These are phyloP conservation scores for Drosophila pruinosa DNA, from an alignment of 1,140 invertebrate genomes.

Conservation along the genomic window DNA sequence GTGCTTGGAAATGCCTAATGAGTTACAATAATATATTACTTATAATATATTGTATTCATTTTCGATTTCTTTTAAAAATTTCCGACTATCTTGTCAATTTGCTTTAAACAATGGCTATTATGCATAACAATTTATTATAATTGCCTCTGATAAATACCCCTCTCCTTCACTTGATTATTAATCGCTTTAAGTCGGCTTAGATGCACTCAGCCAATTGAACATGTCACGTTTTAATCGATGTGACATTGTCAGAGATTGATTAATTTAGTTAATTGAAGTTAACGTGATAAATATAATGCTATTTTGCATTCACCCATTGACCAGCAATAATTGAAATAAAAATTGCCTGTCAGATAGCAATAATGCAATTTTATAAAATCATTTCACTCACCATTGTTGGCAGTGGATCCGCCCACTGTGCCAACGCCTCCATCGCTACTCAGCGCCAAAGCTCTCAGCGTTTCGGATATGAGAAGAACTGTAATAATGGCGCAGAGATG, in stretches of 20 bases:
- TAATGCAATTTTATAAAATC: constrained; percentile 5
- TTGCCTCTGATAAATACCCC: no score
- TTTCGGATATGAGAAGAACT: constrained; percentile 16
- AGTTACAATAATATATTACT: no score
- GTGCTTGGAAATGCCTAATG: background rate
- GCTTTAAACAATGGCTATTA: no score
- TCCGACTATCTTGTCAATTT: no score
- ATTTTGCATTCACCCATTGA: background rate
- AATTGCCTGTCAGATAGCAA: background rate
- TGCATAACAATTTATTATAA: no score
- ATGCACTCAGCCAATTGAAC: constrained; percentile 12
- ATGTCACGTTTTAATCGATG: constrained; percentile 26
- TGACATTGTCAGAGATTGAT: background rate
- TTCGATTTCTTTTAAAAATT: no score
- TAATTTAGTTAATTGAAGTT: constrained; percentile 41
- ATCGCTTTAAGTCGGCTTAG: background rate
- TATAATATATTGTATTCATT: no score
- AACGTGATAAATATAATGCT: constrained; percentile 18
- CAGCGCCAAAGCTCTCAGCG: constrained; percentile 33
- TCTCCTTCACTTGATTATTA: background rate
- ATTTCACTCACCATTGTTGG: constrained; percentile 55
- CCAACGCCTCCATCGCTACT: constrained; percentile 45
- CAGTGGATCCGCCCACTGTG: constrained; percentile 47
- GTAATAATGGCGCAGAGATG: constrained; percentile 6
- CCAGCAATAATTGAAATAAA: background rate